Evolutionary conservation across 2,888 invertebrate genomes (phyloP).

Genomic region (Malacosoma neustria): DNA sequence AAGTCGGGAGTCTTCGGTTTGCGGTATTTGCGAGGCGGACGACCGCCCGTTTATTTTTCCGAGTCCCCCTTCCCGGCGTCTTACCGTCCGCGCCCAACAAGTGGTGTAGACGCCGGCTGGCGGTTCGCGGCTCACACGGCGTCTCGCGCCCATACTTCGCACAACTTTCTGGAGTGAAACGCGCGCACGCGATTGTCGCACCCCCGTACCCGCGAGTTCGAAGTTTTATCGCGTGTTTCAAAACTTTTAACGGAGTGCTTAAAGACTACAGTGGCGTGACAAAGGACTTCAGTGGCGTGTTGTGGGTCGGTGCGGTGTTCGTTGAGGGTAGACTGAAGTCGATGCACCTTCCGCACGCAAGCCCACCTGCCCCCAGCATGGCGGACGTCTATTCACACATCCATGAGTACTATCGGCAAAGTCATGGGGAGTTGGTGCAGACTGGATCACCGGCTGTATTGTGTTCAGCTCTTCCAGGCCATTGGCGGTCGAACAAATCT

Average conservation of each 20-base stretch:
- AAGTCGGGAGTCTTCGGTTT: constrained; percentile 70
- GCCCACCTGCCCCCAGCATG: constrained; percentile 75
- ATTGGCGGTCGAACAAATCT: constrained; percentile 99
- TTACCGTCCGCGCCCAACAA: constrained; percentile 64
- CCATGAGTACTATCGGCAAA: constrained; percentile 88
- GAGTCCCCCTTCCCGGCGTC: constrained; percentile 63
- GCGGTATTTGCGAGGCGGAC: constrained; percentile 54
- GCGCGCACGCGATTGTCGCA: constrained; percentile 42
- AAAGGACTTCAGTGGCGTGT: constrained; percentile 59
- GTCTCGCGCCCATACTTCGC: constrained; percentile 62
- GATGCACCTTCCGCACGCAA: constrained; percentile 81
- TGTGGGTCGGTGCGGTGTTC: constrained; percentile 38
- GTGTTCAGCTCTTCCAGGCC: constrained; percentile 94
- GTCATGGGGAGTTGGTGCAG: constrained; percentile 93
- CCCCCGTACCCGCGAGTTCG: constrained; percentile 28
- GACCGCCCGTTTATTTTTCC: constrained; percentile 57
- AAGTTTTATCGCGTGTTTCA: constrained; percentile 40
- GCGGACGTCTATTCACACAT: constrained; percentile 84
- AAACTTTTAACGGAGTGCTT: constrained; percentile 54
- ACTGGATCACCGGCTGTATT: constrained; percentile 97
- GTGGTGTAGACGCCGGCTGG: constrained; percentile 53
- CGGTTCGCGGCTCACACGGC: constrained; percentile 47
- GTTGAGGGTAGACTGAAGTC: constrained; percentile 55
- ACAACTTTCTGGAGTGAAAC: constrained; percentile 57
- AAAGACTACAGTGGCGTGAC: constrained; percentile 48